Conservation (phyloP, 2,888 invertebrate genomes). For the Melikaiella ostensackeni region DNA sequence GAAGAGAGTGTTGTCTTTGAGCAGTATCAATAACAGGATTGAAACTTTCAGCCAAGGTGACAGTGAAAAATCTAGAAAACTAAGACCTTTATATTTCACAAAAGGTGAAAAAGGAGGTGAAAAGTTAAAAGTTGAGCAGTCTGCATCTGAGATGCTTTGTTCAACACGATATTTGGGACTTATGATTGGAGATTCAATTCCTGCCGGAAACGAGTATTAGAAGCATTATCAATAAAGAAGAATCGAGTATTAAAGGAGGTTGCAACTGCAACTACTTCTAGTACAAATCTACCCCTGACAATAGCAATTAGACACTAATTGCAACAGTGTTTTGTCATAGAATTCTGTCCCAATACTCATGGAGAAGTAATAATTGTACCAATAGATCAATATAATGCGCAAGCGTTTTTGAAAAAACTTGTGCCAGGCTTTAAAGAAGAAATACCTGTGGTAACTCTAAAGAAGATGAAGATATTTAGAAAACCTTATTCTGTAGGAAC, state of each 20-base stretch:
- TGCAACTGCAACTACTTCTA: conserved; percentile 41
- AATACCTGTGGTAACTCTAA: conserved; percentile 39
- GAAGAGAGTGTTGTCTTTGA: conserved; percentile 5
- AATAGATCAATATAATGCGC: conserved; percentile 31
- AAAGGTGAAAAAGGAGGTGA: conserved; percentile 26
- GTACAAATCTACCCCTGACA: conserved; percentile 43
- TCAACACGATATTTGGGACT: conserved; percentile 46
- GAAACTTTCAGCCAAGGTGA: conserved; percentile 24
- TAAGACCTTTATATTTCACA: conserved; percentile 31
- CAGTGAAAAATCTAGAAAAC: conserved; percentile 21
- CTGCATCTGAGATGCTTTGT: conserved; percentile 45
- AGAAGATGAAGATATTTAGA: conserved; percentile 44
- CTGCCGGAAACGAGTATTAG: conserved; percentile 1
- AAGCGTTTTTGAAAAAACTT: conserved; percentile 9
- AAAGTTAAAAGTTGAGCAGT: conserved; percentile 37
- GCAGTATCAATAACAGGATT: conserved; percentile 14
- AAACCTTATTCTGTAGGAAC: conserved; percentile 45
- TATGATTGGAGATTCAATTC: conserved; percentile 47
- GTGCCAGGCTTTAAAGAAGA: conserved; percentile 14
- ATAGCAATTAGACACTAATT: conserved; percentile 46
- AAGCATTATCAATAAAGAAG: conserved; percentile 45
- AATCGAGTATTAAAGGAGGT: conserved; percentile 47
- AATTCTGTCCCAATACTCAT: conserved; percentile 24
- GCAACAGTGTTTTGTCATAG: conserved; percentile 41
- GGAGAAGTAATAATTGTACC: conserved; percentile 37